Evolutionary conservation across 2,888 invertebrate species (phyloP).

Genomic region (Aspidapion aeneum): DNA sequence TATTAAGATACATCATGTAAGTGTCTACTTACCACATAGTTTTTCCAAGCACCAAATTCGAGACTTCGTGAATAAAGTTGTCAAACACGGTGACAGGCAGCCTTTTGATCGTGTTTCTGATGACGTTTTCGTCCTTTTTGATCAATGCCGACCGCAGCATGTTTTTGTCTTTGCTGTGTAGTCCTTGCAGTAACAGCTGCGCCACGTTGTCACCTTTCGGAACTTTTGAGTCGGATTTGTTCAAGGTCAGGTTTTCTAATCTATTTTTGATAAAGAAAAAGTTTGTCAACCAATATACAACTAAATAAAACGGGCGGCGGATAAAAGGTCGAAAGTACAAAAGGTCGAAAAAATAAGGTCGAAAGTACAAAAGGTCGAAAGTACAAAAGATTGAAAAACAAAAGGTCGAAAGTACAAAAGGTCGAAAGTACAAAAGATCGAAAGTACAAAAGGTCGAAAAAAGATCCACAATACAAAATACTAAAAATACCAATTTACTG

Average conservation of each 20-base stretch:
- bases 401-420: too few relatives aligned
- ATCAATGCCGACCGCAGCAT: conserved; percentile 72
- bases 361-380: too few relatives aligned
- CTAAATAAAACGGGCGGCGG: neutral
- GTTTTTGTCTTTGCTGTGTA: conserved; percentile 78
- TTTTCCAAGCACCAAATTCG: conserved; percentile 63
- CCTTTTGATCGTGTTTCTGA: conserved; percentile 68
- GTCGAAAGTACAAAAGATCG: too few relatives aligned
- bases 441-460: too few relatives aligned
- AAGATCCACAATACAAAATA: too few relatives aligned
- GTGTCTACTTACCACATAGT: conserved; percentile 68
- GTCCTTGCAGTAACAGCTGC: conserved; percentile 76
- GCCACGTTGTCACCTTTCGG: conserved; percentile 69
- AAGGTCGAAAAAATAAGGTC: too few relatives aligned
- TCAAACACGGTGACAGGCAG: conserved; percentile 75
- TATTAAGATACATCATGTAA: too few relatives aligned
- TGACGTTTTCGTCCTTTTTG: conserved; percentile 61
- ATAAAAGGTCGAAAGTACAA: too few relatives aligned
- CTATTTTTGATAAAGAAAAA: conserved; percentile 13
- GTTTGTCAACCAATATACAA: neutral
- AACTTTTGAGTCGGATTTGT: conserved; percentile 53
- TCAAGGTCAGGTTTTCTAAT: conserved; percentile 73
- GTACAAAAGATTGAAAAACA: too few relatives aligned
- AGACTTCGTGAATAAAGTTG: conserved; percentile 70
- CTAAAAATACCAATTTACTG: too few relatives aligned